Conservation (phyloP, 2,113 vertebrate species). For the Sterna hirundo region DNA sequence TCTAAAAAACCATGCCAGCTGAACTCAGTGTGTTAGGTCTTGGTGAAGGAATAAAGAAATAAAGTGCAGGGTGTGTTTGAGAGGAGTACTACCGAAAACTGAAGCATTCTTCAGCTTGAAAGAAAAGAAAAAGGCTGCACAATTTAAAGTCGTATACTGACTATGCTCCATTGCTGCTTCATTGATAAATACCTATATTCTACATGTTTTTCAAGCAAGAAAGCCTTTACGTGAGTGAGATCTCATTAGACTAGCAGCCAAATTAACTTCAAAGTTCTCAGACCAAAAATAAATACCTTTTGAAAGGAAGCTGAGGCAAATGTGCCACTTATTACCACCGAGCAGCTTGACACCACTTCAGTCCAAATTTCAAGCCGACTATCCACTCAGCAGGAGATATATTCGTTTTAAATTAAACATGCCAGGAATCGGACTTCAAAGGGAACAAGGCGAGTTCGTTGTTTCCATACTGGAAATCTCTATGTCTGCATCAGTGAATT, state of each 20-base stretch:
- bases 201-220: neutral
- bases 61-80: neutral
- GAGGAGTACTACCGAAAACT: neutral
- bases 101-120: neutral
- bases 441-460: neutral
- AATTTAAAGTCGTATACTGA: neutral
- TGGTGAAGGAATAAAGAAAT: neutral
- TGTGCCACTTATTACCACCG: conserved; percentile 1
- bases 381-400: conserved; percentile 28
- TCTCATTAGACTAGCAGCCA: conserved; percentile 6
- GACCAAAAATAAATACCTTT: conserved; percentile 17
- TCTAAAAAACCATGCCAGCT: neutral
- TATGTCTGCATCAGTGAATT: neutral
- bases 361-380: conserved; percentile 16
- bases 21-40: neutral
- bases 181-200: neutral
- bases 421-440: conserved; percentile 23
- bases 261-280: conserved; percentile 44
- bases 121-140: neutral
- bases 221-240: neutral
- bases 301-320: conserved; percentile 40
- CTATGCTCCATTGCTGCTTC: neutral
- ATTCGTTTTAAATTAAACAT: conserved; percentile 65
- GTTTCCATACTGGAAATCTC: conserved; percentile 36
- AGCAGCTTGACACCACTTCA: conserved; percentile 38